Evolutionary conservation across 2,797 vertebrate species (phyloP).

Genomic region (Tadarida brasiliensis): DNA sequence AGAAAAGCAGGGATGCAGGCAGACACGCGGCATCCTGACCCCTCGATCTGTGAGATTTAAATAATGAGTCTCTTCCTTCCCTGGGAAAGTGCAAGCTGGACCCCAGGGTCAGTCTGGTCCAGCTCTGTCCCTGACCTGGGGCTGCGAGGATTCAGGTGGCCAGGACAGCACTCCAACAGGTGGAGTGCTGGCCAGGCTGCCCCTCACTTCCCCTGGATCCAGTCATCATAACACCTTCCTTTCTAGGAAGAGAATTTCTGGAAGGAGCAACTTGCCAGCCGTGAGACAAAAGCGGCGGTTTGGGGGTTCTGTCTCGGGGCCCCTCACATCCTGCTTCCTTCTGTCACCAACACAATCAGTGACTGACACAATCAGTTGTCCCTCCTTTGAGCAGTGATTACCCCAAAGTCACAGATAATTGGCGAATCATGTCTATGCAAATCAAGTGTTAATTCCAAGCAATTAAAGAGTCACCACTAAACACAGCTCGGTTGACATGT

Average conservation of each 20-base stretch:
- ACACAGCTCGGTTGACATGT: conserved; percentile 32
- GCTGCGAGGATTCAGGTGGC: not conserved
- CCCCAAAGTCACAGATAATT: conserved; percentile 64
- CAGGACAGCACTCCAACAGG: fast-evolving
- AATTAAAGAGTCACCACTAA: conserved; percentile 71
- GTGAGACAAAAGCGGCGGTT: fast-evolving
- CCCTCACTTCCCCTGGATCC: not conserved
- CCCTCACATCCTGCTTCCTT: not conserved
- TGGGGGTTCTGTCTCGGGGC: not conserved
- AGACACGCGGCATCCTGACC: not conserved
- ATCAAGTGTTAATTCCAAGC: conserved; percentile 59
- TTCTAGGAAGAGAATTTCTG: not conserved
- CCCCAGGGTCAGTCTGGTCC: not conserved
- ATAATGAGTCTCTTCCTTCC: not conserved
- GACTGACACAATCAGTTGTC: not conserved
- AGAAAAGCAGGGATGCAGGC: not conserved
- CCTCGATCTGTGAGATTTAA: fast-evolving
- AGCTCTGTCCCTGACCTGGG: not conserved
- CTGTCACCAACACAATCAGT: not conserved
- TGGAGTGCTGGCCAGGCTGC: too few species aligned
- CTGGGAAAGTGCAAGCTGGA: not conserved
- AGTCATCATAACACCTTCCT: fast-evolving
- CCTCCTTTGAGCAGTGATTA: conserved; percentile 3
- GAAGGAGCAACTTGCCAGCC: fast-evolving
- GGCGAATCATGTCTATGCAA: conserved; percentile 62